Conservation (phyloP, 2,113 vertebrate species). For the Oxyura jamaicensis region DNA sequence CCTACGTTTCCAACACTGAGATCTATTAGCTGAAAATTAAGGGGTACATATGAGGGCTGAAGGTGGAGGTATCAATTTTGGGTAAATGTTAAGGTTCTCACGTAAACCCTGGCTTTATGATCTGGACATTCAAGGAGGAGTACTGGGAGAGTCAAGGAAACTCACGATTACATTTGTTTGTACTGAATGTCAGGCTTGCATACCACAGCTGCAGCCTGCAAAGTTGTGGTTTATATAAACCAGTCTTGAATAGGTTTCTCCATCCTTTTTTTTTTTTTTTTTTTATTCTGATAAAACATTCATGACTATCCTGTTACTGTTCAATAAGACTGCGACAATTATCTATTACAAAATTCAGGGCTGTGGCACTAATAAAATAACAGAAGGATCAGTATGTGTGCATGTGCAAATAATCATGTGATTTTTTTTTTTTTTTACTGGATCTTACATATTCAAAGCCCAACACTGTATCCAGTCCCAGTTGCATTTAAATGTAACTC, state of each 20-base stretch:
- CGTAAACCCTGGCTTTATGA: background rate
- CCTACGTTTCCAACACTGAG: background rate
- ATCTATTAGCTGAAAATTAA: background rate
- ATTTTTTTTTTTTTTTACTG: background rate
- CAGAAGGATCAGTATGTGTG: background rate
- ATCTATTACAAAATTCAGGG: background rate
- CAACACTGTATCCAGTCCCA: background rate
- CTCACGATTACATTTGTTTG: background rate
- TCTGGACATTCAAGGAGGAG: background rate
- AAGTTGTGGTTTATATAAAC: background rate
- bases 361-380: background rate
- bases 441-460: background rate
- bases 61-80: background rate
- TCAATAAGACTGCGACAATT: background rate
- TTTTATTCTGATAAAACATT: background rate
- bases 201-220: background rate
- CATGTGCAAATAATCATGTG: background rate
- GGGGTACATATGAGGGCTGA: background rate
- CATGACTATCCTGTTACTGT: background rate
- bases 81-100: background rate
- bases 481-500: constrained; percentile 45
- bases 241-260: background rate
- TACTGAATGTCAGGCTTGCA: background rate
- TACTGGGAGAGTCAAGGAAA: background rate
- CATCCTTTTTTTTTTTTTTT: background rate